A percentile compares a stretch with the other conserved stretches of the same genome.
phyloP scores from a whole-genome alignment of 2,888 invertebrate genomes.

The Hirtodrosophila trivittata region DNA sequence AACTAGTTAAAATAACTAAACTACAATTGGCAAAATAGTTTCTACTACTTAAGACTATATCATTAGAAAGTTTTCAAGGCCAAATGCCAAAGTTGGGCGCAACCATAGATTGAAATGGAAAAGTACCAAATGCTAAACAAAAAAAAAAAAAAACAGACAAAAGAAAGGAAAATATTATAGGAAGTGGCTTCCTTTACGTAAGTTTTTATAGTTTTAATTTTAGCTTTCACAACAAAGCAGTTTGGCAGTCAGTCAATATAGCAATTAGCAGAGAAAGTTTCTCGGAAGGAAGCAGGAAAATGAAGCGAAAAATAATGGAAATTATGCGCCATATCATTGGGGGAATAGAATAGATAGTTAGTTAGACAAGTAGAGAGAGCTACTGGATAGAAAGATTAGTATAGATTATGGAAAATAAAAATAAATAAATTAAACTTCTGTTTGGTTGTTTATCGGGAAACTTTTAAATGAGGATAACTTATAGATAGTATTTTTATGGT shows the following conservation, averaged over 20 bases:
- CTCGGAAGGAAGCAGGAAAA: slow-evolving; percentile 32
- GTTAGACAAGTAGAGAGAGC: slow-evolving; percentile 14
- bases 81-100: slow-evolving; percentile 41
- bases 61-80: slow-evolving; percentile 52
- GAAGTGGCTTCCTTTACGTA: slow-evolving; percentile 25
- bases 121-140: slow-evolving; percentile 27
- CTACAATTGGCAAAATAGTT: slow-evolving; percentile 55
- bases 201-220: slow-evolving; percentile 6
- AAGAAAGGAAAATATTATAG: slow-evolving; percentile 14
- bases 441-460: slow-evolving; percentile 2
- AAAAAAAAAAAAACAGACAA: slow-evolving; percentile 16
- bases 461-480: neutral
- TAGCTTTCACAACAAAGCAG: slow-evolving; percentile 74
- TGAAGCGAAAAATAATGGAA: slow-evolving; percentile 32
- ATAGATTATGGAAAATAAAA: slow-evolving; percentile 1
- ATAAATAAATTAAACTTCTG: neutral
- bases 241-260: slow-evolving; percentile 81
- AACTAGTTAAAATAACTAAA: slow-evolving; percentile 32
- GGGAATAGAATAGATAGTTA: slow-evolving; percentile 9
- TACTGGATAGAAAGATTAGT: slow-evolving; percentile 22
- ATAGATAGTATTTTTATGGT: slow-evolving; percentile 19
- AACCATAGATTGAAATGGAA: slow-evolving; percentile 45
- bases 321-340: slow-evolving; percentile 19
- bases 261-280: slow-evolving; percentile 48
- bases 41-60: slow-evolving; percentile 44